These are phyloP conservation scores for Bombus difficillimus DNA, from an alignment of 1,140 invertebrate genomes.

Conservation along the genomic window DNA sequence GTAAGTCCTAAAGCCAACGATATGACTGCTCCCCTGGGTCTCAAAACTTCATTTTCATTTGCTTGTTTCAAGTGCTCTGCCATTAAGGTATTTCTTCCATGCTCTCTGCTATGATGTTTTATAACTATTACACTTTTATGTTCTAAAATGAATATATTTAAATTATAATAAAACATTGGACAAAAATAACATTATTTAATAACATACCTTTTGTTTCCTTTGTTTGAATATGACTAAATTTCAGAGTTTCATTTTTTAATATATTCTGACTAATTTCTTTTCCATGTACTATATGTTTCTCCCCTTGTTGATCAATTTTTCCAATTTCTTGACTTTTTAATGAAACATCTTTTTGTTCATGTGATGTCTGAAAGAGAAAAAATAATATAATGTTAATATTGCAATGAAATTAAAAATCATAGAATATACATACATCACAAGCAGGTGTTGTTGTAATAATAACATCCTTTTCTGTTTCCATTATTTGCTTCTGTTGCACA, in stretches of 20 bases:
- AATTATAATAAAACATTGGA: not conserved
- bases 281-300: slow-evolving; percentile 30
- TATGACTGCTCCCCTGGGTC: slow-evolving; percentile 91
- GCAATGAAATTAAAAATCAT: not conserved
- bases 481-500: slow-evolving; percentile 45
- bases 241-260: slow-evolving; percentile 28
- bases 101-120: slow-evolving; percentile 66
- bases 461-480: slow-evolving; percentile 50
- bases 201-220: slow-evolving; percentile 61
- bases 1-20: slow-evolving; percentile 87
- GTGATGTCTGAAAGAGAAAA: slow-evolving; percentile 46
- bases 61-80: slow-evolving; percentile 67
- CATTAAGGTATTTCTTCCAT: slow-evolving; percentile 37
- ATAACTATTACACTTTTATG: slow-evolving; percentile 64
- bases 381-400: not conserved
- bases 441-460: slow-evolving; percentile 62
- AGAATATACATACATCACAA: slow-evolving; percentile 69
- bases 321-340: slow-evolving; percentile 48
- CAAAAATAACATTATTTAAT: not conserved
- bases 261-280: slow-evolving; percentile 32
- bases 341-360: slow-evolving; percentile 54
- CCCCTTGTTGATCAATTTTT: slow-evolving; percentile 41
- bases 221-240: slow-evolving; percentile 49
- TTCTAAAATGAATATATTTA: slow-evolving; percentile 42
- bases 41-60: slow-evolving; percentile 85